Conservation (phyloP, 1,140 invertebrate genomes). For the Thalassaphorura encarpata region DNA sequence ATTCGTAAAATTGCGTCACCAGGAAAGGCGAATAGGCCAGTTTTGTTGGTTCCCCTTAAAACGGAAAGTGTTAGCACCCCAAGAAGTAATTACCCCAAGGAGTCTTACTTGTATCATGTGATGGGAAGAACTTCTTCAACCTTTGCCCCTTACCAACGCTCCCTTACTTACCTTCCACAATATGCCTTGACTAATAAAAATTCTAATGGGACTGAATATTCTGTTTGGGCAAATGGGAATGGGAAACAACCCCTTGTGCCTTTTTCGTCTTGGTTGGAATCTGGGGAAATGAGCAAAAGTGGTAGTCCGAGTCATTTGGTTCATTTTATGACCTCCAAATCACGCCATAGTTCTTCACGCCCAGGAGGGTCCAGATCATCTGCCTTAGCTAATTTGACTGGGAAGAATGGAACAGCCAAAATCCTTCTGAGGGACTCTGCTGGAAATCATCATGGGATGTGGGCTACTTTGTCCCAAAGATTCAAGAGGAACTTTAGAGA, state of each 20-base stretch:
- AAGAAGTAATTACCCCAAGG: conserved; percentile 28
- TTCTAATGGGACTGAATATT: neutral
- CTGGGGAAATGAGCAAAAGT: conserved; percentile 22
- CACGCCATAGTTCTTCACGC: neutral
- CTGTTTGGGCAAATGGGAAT: conserved; percentile 3
- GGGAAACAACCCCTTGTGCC: conserved; percentile 26
- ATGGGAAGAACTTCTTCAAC: conserved; percentile 31
- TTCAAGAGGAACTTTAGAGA: conserved; percentile 31
- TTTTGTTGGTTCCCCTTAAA: conserved; percentile 27
- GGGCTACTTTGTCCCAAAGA: conserved; percentile 29
- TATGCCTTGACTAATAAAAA: neutral
- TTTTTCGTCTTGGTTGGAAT: conserved; percentile 31
- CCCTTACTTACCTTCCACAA: conserved; percentile 25
- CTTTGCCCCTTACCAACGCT: conserved; percentile 33
- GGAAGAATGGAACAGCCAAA: conserved; percentile 25
- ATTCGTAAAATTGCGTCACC: neutral
- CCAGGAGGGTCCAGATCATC: neutral
- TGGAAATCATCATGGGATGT: conserved; percentile 20
- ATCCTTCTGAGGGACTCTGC: conserved; percentile 25
- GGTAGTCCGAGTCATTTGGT: neutral
- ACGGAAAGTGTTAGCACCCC: conserved; percentile 25
- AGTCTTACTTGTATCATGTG: conserved; percentile 31
- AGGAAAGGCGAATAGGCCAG: conserved; percentile 5
- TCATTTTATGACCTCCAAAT: neutral
- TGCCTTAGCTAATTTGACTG: conserved; percentile 3